These are phyloP conservation scores for Centrocercus urophasianus DNA, from an alignment of 2,113 vertebrate genomes.

Conservation along the genomic window DNA sequence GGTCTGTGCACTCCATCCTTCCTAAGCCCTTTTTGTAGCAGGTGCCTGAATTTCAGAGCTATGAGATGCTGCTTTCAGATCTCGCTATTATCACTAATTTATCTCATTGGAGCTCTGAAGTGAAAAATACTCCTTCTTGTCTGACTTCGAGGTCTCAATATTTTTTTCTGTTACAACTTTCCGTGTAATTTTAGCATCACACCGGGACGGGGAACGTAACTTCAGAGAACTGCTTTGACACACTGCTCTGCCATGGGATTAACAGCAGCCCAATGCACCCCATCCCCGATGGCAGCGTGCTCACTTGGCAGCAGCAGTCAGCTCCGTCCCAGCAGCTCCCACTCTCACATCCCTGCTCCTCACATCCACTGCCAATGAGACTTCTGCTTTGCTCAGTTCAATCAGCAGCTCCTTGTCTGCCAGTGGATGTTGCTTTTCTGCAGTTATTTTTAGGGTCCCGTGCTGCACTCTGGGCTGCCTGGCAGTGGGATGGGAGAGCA, in stretches of 20 bases:
- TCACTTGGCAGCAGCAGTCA: neutral
- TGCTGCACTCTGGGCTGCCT: neutral
- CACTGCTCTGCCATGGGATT: neutral
- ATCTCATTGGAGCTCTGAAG: neutral
- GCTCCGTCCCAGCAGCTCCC: neutral
- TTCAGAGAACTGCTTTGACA: neutral
- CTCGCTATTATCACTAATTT: neutral
- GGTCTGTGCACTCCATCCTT: neutral
- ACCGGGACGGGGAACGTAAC: neutral
- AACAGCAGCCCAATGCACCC: neutral
- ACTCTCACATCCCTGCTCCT: neutral
- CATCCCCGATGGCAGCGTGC: neutral
- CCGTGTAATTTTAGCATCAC: neutral
- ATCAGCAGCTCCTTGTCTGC: neutral
- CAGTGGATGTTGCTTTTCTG: neutral
- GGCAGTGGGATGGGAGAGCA: neutral
- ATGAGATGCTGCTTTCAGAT: neutral
- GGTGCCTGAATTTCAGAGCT: neutral
- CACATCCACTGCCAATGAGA: fast-evolving
- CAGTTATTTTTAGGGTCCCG: neutral
- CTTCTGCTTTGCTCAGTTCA: neutral
- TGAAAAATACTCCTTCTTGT: neutral
- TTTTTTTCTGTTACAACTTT: neutral
- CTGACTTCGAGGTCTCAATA: neutral
- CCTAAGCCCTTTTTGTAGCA: neutral